phyloP scores from a whole-genome alignment of 2,888 invertebrate genomes.

The Drosophila robusta region DNA sequence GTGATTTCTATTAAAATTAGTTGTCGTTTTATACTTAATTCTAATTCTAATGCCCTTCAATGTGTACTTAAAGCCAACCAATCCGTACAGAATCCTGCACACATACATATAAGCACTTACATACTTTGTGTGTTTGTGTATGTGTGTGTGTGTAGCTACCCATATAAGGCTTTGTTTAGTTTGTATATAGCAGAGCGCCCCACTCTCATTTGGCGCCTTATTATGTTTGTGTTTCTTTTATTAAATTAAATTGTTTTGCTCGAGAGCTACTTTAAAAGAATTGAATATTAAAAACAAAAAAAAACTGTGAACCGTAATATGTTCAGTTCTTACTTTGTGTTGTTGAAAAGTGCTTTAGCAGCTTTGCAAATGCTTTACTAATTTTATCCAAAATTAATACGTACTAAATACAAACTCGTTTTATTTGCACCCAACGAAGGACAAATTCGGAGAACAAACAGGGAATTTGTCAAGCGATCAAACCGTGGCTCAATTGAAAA shows the following conservation, averaged over 20 bases:
- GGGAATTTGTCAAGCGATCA: slow-evolving; percentile 60
- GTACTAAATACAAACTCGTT: slow-evolving; percentile 22
- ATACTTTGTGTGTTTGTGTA: slow-evolving; percentile 5
- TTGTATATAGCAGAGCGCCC: slow-evolving; percentile 71
- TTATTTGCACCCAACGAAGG: slow-evolving; percentile 54
- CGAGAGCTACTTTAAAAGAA: slow-evolving; percentile 17
- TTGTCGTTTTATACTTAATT: slow-evolving; percentile 61
- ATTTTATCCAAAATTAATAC: slow-evolving; percentile 56
- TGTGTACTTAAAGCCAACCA: slow-evolving; percentile 66
- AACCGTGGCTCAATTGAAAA: slow-evolving; percentile 51
- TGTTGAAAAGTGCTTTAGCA: slow-evolving; percentile 65
- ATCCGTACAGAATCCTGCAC: background rate
- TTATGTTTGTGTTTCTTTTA: slow-evolving; percentile 75
- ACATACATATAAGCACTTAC: background rate
- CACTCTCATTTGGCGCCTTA: slow-evolving; percentile 45
- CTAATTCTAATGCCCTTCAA: slow-evolving; percentile 39
- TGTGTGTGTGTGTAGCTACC: slow-evolving; percentile 46
- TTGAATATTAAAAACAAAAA: background rate
- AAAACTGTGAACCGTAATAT: slow-evolving; percentile 22
- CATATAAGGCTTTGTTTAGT: slow-evolving; percentile 75
- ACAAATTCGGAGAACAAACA: slow-evolving; percentile 83
- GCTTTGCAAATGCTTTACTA: slow-evolving; percentile 69
- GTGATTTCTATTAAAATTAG: slow-evolving; percentile 74
- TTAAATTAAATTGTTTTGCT: slow-evolving; percentile 44
- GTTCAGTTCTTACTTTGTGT: slow-evolving; percentile 59